Percentiles rank a stretch among this genome's conserved stretches.
Evolutionary conservation across 2,113 vertebrate species (phyloP).

Genomic region (Antechinus flavipes): DNA sequence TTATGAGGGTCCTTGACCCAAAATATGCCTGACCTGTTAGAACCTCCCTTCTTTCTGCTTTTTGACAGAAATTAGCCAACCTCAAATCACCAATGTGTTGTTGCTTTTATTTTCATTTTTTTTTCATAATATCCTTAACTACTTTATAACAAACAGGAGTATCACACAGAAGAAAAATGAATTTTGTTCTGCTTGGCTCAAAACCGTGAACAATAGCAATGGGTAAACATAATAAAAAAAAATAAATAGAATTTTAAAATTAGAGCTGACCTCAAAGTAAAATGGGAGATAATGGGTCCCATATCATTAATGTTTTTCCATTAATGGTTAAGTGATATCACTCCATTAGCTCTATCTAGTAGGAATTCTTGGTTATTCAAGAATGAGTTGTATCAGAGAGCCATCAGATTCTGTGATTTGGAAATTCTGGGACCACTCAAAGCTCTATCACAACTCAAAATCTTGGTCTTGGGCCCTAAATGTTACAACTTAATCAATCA

Average conservation of each 20-base stretch:
- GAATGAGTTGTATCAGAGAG: neutral
- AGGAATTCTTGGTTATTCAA: neutral
- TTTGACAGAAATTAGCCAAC: conserved; percentile 33
- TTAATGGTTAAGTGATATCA: neutral
- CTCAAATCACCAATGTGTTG: neutral
- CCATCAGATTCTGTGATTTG: neutral
- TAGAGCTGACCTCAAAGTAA: neutral
- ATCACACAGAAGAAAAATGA: neutral
- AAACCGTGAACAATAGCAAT: conserved; percentile 9
- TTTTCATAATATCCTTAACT: neutral
- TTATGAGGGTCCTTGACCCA: conserved; percentile 28
- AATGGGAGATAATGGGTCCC: neutral
- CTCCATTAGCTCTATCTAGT: neutral
- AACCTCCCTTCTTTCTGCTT: conserved; percentile 45
- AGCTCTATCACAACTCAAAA: neutral
- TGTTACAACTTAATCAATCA: neutral
- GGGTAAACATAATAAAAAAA: neutral
- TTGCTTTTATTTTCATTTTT: conserved; percentile 20
- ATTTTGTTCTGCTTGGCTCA: neutral
- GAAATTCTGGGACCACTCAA: neutral
- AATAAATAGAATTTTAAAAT: neutral
- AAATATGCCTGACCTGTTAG: conserved; percentile 4
- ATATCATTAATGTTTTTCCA: neutral
- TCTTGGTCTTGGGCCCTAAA: neutral
- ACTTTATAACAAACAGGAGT: neutral